Percentiles rank a stretch among this genome's conserved stretches.
Evolutionary conservation across 2,113 vertebrate species (phyloP).

Genomic region (Bolborhynchus lineola): DNA sequence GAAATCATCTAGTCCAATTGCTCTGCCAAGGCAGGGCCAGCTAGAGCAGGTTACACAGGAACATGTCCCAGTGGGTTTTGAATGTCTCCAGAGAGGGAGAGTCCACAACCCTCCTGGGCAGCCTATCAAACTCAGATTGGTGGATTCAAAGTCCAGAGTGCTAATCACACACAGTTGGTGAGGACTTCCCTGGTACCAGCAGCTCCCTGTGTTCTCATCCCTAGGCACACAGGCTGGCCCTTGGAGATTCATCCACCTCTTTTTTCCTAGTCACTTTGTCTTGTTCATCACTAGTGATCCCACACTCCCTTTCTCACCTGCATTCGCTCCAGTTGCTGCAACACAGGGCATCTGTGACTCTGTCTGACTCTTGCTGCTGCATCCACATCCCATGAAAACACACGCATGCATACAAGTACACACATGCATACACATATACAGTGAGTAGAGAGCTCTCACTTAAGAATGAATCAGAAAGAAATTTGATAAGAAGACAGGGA

Average conservation of each 20-base stretch:
- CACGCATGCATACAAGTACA: background rate
- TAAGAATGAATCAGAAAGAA: background rate
- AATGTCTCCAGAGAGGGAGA: background rate
- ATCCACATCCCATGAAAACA: background rate
- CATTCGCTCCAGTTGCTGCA: background rate
- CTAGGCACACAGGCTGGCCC: background rate
- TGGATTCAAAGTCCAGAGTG: background rate
- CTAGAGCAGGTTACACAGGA: background rate
- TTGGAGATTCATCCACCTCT: background rate
- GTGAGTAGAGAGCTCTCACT: rapidly evolving
- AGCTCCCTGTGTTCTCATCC: background rate
- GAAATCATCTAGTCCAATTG: background rate
- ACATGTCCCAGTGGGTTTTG: background rate
- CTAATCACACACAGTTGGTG: background rate
- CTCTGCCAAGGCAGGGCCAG: background rate
- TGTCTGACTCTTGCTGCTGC: background rate
- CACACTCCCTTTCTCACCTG: background rate
- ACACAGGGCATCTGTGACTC: background rate
- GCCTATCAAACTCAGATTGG: background rate
- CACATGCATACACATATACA: background rate
- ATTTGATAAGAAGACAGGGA: background rate
- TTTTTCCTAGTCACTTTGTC: background rate
- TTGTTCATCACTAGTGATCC: background rate
- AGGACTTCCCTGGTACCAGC: background rate
- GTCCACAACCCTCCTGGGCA: background rate